Conservation (phyloP, 2,797 vertebrate genomes). For the Premnoplex brunnescens region DNA sequence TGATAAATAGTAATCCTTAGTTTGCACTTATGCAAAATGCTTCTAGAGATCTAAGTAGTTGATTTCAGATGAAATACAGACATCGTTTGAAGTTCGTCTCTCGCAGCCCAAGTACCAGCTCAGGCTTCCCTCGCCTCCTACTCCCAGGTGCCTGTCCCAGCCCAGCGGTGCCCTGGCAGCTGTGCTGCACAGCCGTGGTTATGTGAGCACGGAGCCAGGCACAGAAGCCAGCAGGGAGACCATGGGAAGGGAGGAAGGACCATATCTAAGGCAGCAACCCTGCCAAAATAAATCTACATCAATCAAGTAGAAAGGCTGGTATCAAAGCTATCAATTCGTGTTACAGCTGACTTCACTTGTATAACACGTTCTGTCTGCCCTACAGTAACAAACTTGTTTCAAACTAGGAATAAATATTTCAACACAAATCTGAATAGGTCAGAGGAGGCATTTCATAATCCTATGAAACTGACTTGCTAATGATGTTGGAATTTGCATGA, state of each 20-base stretch:
- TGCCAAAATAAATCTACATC: slow-evolving; percentile 22
- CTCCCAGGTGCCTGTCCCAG: background rate
- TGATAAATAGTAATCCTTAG: slow-evolving; percentile 42
- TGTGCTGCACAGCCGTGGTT: background rate
- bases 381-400: slow-evolving; percentile 35
- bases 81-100: slow-evolving; percentile 33
- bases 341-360: slow-evolving; percentile 21
- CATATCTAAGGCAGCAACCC: background rate
- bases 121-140: slow-evolving; percentile 14
- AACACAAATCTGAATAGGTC: slow-evolving; percentile 33
- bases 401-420: slow-evolving; percentile 30
- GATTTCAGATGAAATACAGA: slow-evolving; percentile 47
- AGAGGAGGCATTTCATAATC: slow-evolving; percentile 5
- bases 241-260: background rate
- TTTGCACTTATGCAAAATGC: slow-evolving; percentile 63
- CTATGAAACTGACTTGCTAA: background rate
- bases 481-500: background rate
- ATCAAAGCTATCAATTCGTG: slow-evolving; percentile 27
- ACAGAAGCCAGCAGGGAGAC: background rate
- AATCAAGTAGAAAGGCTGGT: background rate
- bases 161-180: background rate
- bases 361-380: slow-evolving; percentile 33
- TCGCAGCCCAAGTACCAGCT: background rate
- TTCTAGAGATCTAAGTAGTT: slow-evolving; percentile 25
- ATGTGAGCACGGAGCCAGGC: background rate